Conservation (phyloP, 30 jellyfish, hydroid and myxozoan genomes). For the Aurelia aurita complex sp. Pacific region DNA sequence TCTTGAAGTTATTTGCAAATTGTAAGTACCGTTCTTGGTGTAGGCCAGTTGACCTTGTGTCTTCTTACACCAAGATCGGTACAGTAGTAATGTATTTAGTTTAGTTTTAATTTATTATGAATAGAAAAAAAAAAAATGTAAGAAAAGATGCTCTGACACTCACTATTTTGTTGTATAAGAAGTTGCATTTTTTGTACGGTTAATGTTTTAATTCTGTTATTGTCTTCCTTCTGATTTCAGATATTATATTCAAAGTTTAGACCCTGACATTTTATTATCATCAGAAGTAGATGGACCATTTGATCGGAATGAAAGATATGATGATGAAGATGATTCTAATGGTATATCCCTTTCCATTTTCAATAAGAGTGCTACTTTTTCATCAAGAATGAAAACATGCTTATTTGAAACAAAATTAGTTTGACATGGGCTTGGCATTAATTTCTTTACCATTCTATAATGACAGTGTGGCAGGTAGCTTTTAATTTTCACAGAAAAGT, state of each 20-base stretch:
- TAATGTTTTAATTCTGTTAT: background rate
- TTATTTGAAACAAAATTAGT: background rate
- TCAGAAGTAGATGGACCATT: slow-evolving; percentile 11
- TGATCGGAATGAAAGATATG: slow-evolving; percentile 16
- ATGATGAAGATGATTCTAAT: slow-evolving; percentile 71
- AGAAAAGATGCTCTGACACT: no score
- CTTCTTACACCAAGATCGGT: no score
- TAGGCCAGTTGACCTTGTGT: no score
- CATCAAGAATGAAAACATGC: background rate
- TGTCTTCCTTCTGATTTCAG: slow-evolving; percentile 9
- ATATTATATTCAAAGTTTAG: slow-evolving; percentile 22
- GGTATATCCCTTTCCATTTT: slow-evolving; percentile 29
- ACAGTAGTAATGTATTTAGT: no score
- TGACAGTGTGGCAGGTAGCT: no score
- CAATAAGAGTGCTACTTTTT: background rate
- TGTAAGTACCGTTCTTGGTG: no score
- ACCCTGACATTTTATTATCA: slow-evolving; percentile 1
- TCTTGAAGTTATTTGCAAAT: no score
- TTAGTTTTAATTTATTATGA: no score
- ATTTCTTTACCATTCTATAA: no score
- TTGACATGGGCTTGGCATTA: background rate
- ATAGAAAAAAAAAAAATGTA: no score
- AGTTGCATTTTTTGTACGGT: background rate
- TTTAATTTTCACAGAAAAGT: no score
- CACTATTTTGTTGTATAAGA: no score